phyloP scores from a whole-genome alignment of 2,888 invertebrate species.

The Omphaloscelis lunosa region DNA sequence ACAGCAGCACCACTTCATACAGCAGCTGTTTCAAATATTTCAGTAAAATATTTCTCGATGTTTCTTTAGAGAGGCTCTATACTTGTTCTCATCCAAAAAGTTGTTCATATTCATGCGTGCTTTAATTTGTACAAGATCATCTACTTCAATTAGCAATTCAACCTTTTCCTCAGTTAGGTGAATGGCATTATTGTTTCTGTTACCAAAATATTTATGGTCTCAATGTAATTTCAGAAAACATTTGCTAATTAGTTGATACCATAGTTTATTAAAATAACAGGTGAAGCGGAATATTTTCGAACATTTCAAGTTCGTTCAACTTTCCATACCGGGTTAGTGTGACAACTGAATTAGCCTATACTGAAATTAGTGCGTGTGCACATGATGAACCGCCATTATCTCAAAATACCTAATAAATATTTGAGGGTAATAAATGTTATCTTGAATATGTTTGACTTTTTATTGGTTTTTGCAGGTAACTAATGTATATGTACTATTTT shows the following conservation, averaged over 20 bases:
- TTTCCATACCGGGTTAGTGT: conserved; percentile 52
- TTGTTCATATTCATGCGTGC: not conserved
- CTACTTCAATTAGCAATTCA: conserved; percentile 6
- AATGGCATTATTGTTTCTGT: conserved; percentile 8
- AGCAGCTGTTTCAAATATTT: conserved; percentile 29
- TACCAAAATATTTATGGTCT: conserved; percentile 16
- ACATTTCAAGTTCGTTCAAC: conserved; percentile 59
- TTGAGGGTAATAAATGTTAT: conserved; percentile 53
- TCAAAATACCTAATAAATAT: conserved; percentile 44
- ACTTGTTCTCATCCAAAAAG: not conserved
- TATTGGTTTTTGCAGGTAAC: conserved; percentile 38
- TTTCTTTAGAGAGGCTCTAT: not conserved
- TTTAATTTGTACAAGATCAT: not conserved
- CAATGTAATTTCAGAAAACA: conserved; percentile 3
- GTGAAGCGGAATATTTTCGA: conserved; percentile 41
- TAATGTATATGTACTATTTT: conserved; percentile 9
- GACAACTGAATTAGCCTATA: conserved; percentile 44
- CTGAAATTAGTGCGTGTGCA: conserved; percentile 24
- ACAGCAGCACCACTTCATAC: not conserved
- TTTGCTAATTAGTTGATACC: conserved; percentile 25
- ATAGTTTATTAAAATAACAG: conserved; percentile 15
- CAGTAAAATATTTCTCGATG: not conserved
- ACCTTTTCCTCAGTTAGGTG: not conserved
- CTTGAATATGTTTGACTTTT: conserved; percentile 31
- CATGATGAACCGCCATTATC: conserved; percentile 25